phyloP scores from a whole-genome alignment of 2,113 vertebrate genomes.

The Lethenteron camtschaticum region DNA sequence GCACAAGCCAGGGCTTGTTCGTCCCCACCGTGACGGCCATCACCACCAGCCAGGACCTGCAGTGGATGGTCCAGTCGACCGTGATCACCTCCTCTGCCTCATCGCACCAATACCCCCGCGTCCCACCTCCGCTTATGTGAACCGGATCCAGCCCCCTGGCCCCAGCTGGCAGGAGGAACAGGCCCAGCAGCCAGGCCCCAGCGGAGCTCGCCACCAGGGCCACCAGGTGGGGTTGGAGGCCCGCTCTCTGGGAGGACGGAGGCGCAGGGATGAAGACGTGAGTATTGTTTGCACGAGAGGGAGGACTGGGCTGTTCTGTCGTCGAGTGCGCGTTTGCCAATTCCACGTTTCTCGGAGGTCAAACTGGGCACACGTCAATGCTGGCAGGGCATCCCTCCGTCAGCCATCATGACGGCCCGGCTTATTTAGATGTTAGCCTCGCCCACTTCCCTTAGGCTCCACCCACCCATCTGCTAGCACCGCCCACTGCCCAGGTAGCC shows the following conservation, averaged over 20 bases:
- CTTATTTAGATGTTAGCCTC: no score
- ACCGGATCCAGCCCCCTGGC: neutral
- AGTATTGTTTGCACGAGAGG: neutral
- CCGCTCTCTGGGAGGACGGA: conserved; percentile 1
- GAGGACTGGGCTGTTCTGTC: no score
- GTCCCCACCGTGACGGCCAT: conserved; percentile 68
- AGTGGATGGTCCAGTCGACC: conserved; percentile 72
- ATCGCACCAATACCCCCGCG: conserved; percentile 22
- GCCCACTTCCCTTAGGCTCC: no score
- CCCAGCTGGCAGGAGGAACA: neutral
- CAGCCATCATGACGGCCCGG: no score
- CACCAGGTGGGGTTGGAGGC: neutral
- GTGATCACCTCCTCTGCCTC: conserved; percentile 52
- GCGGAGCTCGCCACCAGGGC: neutral
- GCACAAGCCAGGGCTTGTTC: conserved; percentile 53
- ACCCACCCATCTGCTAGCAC: no score
- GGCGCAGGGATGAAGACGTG: conserved; percentile 1
- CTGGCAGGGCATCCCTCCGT: no score
- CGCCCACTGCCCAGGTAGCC: no score
- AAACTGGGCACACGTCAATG: no score
- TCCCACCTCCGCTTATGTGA: neutral
- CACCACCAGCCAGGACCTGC: conserved; percentile 49
- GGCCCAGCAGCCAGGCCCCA: neutral
- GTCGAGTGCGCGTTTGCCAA: no score
- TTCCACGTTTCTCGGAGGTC: no score